Base-by-base conservation (phyloP, 2,113 vertebrate species). In the Herpailurus yagouaroundi region DNA sequence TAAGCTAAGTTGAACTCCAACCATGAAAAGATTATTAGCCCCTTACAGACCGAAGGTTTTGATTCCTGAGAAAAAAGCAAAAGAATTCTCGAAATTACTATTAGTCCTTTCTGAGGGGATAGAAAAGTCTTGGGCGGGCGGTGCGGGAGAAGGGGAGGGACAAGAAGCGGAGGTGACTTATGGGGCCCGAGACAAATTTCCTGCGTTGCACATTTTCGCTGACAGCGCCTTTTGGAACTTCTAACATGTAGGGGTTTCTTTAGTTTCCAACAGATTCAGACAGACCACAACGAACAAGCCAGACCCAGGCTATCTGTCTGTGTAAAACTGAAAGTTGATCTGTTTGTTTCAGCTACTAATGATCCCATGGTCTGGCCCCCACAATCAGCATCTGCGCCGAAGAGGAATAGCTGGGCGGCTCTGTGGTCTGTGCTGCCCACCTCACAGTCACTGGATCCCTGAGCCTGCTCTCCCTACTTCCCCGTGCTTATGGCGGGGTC, bases 241-340 rank as follows among this genome's bases (percentile, higher is more conserved):
- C 33, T 92, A n/a, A 73, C 86, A 92, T 81, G 6, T 64, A 85
- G 16, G 33, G 0, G 10, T 89, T 96, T 93, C 76, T 96, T 95
- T 86, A 83, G 87, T 94, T 93, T 97, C 63, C 64, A 93, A 60
- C 16, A 96, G 86, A 89, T 64, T 89, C 41, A 95, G 82, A 96
- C 66, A 97, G 69, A 84, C 87, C 95, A 93, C 80, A 97, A 27
- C 36, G 96, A 94, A 92, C 29, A 96, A 87, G 83, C 41, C 64
- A 77, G 74, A 88, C 64, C 38, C 52, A 97, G 85, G 80, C 81
- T 96, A 64, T 92, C 74, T 79, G 74, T 95, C 83, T 83, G 64
- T 90, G 29, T 92, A 94, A 97, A 97, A 97, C 63, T 94, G 95
- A 98, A 97, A 98, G 90, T 77, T 69, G 94, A 96, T 94, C 63